Base-by-base conservation (phyloP, 2,797 vertebrate genomes). In the Loris lydekkerianus region DNA sequence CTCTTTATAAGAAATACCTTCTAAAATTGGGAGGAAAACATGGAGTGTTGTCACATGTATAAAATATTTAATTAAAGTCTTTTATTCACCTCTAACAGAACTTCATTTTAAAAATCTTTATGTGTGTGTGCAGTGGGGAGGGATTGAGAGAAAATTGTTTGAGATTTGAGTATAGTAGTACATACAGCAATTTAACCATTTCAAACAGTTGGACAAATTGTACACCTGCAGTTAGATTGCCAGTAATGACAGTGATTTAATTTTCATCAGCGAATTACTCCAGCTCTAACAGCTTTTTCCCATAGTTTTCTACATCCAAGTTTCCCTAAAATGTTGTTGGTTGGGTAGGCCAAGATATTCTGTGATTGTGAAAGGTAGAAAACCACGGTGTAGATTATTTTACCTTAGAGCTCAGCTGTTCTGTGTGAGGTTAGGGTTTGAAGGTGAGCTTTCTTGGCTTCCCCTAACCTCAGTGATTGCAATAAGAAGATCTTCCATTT, bases 121-220 rank as follows among this genome's bases (percentile, higher is more conserved):
- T 96, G 49, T 95, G 5, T 97, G 67, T 96, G 49, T 10, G 46
- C 18, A 69, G 69, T 96, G 2, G 27, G 46, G 2, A 75, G 61
- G 31, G 43, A 29, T 43, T 92, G 80, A 96, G 86, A 89, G 94
- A 80, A 65, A 91, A 93, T 93, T 3, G 4, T 46, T 94, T 60
- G 53, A 88, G 46, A 72, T 88, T 93, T 87, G 76, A 18, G 6
- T 9, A 11, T 81, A 84, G 86, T 89, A 87, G 87, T 89, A 87
- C 96, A 95, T 96, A 23, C 23, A 94, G 53, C 96, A 91, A 96
- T 97, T 97, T 97, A 96, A 87, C 94, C 95, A 94, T 94, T 97
- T 94, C 56, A 97, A 91, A 97, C 65, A 56, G 95, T 93, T 96
- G 93, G 37, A 14, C 86, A 9, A 61, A 94, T 96, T 93, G 89